Percentiles rank a stretch among this genome's conserved stretches.
Evolutionary conservation across 2,888 invertebrate genomes (phyloP).

Genomic region (Zonitis immaculata): DNA sequence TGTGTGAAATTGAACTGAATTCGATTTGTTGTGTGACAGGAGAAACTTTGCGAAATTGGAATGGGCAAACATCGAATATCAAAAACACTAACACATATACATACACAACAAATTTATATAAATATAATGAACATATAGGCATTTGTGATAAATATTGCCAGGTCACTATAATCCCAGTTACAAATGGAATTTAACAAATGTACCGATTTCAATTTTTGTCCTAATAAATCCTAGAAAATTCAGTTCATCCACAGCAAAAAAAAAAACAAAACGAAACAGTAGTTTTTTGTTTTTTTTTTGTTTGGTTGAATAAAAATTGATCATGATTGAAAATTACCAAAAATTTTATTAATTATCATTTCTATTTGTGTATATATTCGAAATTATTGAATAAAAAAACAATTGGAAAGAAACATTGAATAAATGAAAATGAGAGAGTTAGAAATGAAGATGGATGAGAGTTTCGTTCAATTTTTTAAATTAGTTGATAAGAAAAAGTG

Average conservation of each 20-base stretch:
- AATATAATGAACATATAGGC: too few relatives aligned
- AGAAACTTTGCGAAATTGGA: slow-evolving; percentile 19
- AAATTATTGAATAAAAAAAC: slow-evolving; percentile 31
- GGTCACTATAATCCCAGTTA: slow-evolving; percentile 3
- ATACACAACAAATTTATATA: too few relatives aligned
- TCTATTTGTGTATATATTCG: too few relatives aligned
- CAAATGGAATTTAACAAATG: slow-evolving; percentile 8
- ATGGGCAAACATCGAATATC: neutral
- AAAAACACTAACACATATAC: neutral
- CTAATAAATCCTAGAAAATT: slow-evolving; percentile 14
- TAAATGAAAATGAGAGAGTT: slow-evolving; percentile 29
- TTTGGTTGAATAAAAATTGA: too few relatives aligned
- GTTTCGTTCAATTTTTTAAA: slow-evolving; percentile 15
- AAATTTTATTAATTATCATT: too few relatives aligned
- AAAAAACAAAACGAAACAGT: neutral
- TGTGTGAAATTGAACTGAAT: slow-evolving; percentile 21
- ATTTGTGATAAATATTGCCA: slow-evolving; percentile 26
- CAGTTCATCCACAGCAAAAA: neutral
- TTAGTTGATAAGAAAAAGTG: slow-evolving; percentile 19
- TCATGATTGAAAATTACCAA: neutral
- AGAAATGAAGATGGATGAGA: slow-evolving; percentile 39
- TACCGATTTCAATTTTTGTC: slow-evolving; percentile 9
- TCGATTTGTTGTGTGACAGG: slow-evolving; percentile 29
- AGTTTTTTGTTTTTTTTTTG: too few relatives aligned
- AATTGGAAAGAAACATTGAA: neutral